Conservation (phyloP, 2,888 invertebrate genomes). For the Catocala nupta region DNA sequence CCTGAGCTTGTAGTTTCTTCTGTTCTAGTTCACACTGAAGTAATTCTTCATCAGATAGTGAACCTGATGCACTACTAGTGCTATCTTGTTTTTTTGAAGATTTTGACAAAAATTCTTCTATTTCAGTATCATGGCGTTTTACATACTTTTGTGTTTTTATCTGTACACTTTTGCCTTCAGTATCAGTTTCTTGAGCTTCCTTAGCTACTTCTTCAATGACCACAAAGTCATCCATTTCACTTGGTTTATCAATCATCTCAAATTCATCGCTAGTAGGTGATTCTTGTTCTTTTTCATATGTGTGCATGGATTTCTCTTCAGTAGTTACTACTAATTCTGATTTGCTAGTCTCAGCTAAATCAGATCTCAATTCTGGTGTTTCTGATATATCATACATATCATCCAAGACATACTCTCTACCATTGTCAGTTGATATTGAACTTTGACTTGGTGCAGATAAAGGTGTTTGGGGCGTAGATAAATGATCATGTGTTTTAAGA, state of each 20-base stretch:
- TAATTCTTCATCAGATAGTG: constrained; percentile 88
- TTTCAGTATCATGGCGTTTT: constrained; percentile 90
- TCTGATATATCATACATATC: constrained; percentile 88
- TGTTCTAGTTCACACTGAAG: constrained; percentile 91
- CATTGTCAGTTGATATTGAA: constrained; percentile 89
- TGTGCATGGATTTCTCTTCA: constrained; percentile 87
- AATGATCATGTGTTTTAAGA: constrained; percentile 84
- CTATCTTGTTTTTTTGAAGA: constrained; percentile 89
- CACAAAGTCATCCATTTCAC: constrained; percentile 95
- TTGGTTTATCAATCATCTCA: constrained; percentile 95
- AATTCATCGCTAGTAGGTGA: constrained; percentile 95
- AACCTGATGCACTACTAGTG: constrained; percentile 87
- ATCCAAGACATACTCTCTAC: constrained; percentile 88
- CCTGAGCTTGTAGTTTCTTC: constrained; percentile 81
- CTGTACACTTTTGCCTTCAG: constrained; percentile 93
- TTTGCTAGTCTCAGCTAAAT: constrained; percentile 80
- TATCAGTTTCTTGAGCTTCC: constrained; percentile 94
- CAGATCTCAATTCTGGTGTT: constrained; percentile 87
- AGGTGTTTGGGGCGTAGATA: constrained; percentile 88
- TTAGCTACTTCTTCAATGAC: constrained; percentile 96
- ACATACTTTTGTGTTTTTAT: constrained; percentile 87
- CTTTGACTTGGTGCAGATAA: constrained; percentile 89
- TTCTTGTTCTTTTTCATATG: constrained; percentile 88
- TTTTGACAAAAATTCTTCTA: constrained; percentile 90
- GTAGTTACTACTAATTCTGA: constrained; percentile 88